A percentile compares a stretch with the other conserved stretches of the same genome.
Conservation (phyloP, 2,113 vertebrate species). For the Entosphenus tridentatus region DNA sequence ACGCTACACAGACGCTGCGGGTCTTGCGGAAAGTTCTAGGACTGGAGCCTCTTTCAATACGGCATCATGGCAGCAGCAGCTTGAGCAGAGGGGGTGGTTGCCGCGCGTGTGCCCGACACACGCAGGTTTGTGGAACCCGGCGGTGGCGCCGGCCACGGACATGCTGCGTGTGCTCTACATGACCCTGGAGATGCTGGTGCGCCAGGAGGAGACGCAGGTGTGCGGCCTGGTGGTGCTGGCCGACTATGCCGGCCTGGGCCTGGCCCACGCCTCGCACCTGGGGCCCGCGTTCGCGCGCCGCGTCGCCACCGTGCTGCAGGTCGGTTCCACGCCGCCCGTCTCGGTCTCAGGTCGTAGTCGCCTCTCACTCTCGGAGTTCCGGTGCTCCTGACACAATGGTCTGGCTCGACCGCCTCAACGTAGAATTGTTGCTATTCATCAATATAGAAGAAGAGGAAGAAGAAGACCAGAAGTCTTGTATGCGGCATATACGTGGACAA, state of each 20-base stretch:
- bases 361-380: too few species aligned
- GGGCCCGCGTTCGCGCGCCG: slow-evolving; percentile 94
- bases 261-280: slow-evolving; percentile 90
- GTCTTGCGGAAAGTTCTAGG: not conserved
- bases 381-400: too few species aligned
- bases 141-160: slow-evolving; percentile 76
- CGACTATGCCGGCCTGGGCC: slow-evolving; percentile 81
- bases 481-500: too few species aligned
- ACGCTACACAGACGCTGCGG: not conserved
- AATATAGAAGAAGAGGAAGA: too few species aligned
- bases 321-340: slow-evolving; percentile 12
- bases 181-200: slow-evolving; percentile 88
- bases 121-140: slow-evolving; percentile 75
- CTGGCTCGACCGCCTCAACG: too few species aligned
- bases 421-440: too few species aligned
- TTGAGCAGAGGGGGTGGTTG: not conserved
- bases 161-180: slow-evolving; percentile 83
- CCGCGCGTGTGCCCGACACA: slow-evolving; percentile 7
- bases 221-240: slow-evolving; percentile 87
- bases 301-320: slow-evolving; percentile 91
- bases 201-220: slow-evolving; percentile 86
- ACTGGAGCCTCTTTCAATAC: not conserved
- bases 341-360: too few species aligned
- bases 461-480: too few species aligned
- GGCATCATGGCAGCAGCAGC: not conserved